Base-by-base conservation (phyloP, 1,140 invertebrate genomes). In the Papilio glaucus region DNA sequence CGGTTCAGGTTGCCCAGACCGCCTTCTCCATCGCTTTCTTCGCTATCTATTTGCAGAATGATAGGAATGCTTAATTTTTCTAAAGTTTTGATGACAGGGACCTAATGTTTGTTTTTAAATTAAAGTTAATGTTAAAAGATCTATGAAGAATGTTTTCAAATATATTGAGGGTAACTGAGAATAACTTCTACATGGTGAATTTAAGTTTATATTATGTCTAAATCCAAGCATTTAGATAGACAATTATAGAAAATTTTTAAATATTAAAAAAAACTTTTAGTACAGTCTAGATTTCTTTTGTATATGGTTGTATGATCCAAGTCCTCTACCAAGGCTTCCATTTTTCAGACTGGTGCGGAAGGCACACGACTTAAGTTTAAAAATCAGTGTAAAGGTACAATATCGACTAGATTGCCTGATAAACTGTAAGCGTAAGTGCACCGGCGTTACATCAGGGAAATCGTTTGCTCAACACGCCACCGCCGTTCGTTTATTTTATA, bases 1-100 rank as follows among this genome's bases (percentile, higher is more conserved):
- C 98, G 96, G 80, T 97, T 98, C 10, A 99, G 96, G 93, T 99
- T 99, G 6, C 98, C 98, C 77, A 99, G 93, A 8, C 98, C 98
- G 39, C 98, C 97, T 85, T 99, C 98, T 65, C 97, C 97, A 87
- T 98, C 98, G 83, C 97, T 98, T 84, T 99, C 98, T 83, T 99
- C 98, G 87, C 98, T 99, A 61, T 99, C 98, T 99, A 38, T 61
- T 53, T 53, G 39, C n/a, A 63, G 39, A 10, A 74, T 71, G 13
- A 60, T 61, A 62, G 42, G 45, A 65, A 18, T 39, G 9, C n/a
- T n/a, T n/a, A n/a, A 24, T 21, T 33, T 9, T 42, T 69, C 42
- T 18, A 21, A 24, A 72, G 63, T 63, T 2, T 37, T 57, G n/a
- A 2, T 15, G 42, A 45, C 15, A 2, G 15, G 1, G n/a, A 7